Percentiles rank a stretch among this genome's conserved stretches.
Conservation (phyloP, 1,140 invertebrate genomes). For the Ruditapes philippinarum region DNA sequence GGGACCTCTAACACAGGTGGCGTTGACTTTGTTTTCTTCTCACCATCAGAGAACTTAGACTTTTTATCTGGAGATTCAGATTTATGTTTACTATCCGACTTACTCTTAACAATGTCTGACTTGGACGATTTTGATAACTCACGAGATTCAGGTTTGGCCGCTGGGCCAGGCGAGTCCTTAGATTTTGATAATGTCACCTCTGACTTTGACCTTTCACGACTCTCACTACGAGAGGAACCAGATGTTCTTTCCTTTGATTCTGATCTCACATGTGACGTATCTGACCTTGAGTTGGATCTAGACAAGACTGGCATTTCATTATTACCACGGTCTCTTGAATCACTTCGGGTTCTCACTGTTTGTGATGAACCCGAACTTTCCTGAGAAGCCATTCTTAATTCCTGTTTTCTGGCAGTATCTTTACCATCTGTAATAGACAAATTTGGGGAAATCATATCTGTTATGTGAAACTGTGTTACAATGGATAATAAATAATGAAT, state of each 20-base stretch:
- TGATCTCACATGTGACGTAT: neutral
- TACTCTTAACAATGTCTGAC: neutral
- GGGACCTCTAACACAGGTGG: constrained; percentile 2
- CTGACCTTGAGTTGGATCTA: constrained; percentile 53
- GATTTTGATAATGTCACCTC: constrained; percentile 22
- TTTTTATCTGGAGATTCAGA: constrained; percentile 55
- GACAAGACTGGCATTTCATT: constrained; percentile 54
- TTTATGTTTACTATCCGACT: constrained; percentile 2
- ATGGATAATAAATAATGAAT: too few species aligned
- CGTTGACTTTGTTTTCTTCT: constrained; percentile 46
- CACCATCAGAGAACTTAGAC: constrained; percentile 40
- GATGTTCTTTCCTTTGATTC: constrained; percentile 12
- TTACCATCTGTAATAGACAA: neutral
- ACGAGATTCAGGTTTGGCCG: neutral
- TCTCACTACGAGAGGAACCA: neutral
- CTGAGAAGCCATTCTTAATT: constrained; percentile 20
- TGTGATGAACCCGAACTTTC: neutral
- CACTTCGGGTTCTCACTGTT: constrained; percentile 45
- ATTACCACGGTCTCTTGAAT: constrained; percentile 41
- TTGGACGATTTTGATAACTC: constrained; percentile 36
- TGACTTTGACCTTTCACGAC: constrained; percentile 11
- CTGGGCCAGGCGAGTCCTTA: constrained; percentile 17
- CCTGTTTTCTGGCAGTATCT: constrained; percentile 35
- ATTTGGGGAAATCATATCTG: too few species aligned
- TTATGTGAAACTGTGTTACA: too few species aligned